Evolutionary conservation across 2,797 vertebrate genomes (phyloP).

Genomic region (Vespertilio murinus): DNA sequence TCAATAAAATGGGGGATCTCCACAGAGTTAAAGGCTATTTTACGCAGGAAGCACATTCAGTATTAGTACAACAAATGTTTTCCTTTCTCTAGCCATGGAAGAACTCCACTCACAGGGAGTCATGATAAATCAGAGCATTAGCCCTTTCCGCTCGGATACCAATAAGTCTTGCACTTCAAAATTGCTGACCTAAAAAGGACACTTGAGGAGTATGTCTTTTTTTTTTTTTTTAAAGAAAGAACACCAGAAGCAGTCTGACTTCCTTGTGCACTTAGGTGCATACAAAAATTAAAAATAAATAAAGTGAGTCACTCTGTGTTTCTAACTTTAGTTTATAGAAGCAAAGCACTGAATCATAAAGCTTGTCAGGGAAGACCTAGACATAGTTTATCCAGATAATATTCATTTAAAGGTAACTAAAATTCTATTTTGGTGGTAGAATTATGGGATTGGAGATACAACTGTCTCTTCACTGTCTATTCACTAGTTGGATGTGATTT

Average conservation of each 20-base stretch:
- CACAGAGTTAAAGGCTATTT: conserved; percentile 59
- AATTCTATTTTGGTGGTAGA: conserved; percentile 60
- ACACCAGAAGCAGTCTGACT: conserved; percentile 78
- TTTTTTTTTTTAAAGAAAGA: conserved; percentile 74
- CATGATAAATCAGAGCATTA: conserved; percentile 38
- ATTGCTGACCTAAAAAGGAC: conserved; percentile 80
- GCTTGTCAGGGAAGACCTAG: conserved; percentile 61
- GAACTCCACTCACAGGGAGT: conserved; percentile 7
- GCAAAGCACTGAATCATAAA: conserved; percentile 63
- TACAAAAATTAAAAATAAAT: conserved; percentile 53
- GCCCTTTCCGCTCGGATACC: conserved; percentile 68
- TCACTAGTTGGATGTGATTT: conserved; percentile 35
- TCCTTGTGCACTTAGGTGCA: conserved; percentile 77
- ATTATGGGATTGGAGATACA: not conserved
- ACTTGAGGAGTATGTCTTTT: conserved; percentile 33
- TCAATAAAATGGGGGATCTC: conserved; percentile 59
- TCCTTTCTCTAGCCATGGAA: conserved; percentile 57
- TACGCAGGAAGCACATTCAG: conserved; percentile 66
- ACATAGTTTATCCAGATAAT: conserved; percentile 62
- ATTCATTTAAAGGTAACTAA: conserved; percentile 46
- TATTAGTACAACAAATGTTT: conserved; percentile 54
- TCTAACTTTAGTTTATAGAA: conserved; percentile 74
- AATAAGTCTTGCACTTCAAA: conserved; percentile 68
- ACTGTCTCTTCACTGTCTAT: not conserved
- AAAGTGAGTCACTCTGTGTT: conserved; percentile 59